Evolutionary conservation across 2,113 vertebrate genomes (phyloP).

Genomic region (Podarcis raffonei): DNA sequence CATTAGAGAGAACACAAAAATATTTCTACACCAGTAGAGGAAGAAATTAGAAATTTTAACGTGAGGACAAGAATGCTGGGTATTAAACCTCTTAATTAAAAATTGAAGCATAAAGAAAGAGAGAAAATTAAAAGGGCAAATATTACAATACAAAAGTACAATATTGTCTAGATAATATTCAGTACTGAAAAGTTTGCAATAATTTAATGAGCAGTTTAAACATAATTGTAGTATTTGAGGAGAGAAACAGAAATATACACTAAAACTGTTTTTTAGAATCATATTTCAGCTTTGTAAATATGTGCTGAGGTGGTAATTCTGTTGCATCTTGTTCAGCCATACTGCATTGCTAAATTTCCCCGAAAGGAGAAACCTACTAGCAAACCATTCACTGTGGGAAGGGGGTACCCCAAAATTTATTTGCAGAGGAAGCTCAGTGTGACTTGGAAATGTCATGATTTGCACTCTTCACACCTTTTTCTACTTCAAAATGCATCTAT

Average conservation of each 20-base stretch:
- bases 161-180: not conserved
- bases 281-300: not conserved
- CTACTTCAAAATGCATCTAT: not conserved
- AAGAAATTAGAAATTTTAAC: not conserved
- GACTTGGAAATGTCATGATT: not conserved
- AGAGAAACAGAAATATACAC: not conserved
- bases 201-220: not conserved
- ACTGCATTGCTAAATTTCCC: not conserved
- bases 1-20: not conserved
- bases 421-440: too few species aligned
- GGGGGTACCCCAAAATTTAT: not conserved
- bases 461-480: not conserved
- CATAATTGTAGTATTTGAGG: not conserved
- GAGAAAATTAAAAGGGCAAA: not conserved
- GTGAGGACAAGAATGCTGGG: not conserved
- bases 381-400: not conserved
- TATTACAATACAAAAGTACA: not conserved
- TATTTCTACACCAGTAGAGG: conserved; percentile 1
- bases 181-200: not conserved
- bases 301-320: not conserved
- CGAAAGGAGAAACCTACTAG: not conserved
- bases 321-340: not conserved
- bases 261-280: not conserved
- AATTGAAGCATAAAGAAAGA: not conserved
- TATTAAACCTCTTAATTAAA: not conserved